These are phyloP conservation scores for Esox lucius DNA, from an alignment of 2,797 vertebrate genomes.

Conservation along the genomic window DNA sequence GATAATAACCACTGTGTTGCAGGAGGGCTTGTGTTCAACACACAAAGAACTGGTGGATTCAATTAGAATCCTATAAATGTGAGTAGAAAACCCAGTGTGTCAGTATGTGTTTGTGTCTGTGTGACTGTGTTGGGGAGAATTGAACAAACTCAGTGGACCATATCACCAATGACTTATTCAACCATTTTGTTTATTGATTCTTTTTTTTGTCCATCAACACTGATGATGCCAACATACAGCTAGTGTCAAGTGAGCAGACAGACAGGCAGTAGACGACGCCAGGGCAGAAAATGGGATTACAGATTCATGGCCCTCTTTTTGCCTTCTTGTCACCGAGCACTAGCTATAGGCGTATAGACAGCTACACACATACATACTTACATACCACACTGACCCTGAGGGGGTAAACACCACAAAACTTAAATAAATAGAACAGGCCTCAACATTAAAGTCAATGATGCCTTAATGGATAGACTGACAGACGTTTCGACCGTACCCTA, in stretches of 20 bases:
- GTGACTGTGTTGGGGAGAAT: neutral
- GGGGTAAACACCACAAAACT: slow-evolving; percentile 17
- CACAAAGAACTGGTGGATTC: slow-evolving; percentile 38
- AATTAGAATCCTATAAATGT: slow-evolving; percentile 42
- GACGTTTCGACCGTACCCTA: neutral
- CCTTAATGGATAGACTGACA: neutral
- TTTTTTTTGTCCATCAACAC: slow-evolving; percentile 54
- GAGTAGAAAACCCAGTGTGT: slow-evolving; percentile 10
- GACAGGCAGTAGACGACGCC: slow-evolving; percentile 34
- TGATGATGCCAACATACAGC: slow-evolving; percentile 44
- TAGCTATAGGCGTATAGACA: neutral
- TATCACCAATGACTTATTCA: slow-evolving; percentile 23
- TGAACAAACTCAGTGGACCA: neutral
- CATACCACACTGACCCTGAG: slow-evolving; percentile 39
- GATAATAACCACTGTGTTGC: neutral
- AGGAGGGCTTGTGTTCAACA: slow-evolving; percentile 1
- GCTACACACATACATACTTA: slow-evolving; percentile 39
- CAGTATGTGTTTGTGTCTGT: neutral
- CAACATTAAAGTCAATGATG: neutral
- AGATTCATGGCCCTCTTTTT: slow-evolving; percentile 49
- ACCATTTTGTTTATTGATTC: slow-evolving; percentile 62
- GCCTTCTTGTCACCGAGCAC: neutral
- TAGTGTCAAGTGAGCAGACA: slow-evolving; percentile 43
- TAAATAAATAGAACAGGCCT: neutral
- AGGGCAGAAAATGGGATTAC: slow-evolving; percentile 41